Percentiles rank a stretch among this genome's conserved stretches.
phyloP scores from a whole-genome alignment of 2,797 vertebrate genomes.

The Cossypha dichroa region DNA sequence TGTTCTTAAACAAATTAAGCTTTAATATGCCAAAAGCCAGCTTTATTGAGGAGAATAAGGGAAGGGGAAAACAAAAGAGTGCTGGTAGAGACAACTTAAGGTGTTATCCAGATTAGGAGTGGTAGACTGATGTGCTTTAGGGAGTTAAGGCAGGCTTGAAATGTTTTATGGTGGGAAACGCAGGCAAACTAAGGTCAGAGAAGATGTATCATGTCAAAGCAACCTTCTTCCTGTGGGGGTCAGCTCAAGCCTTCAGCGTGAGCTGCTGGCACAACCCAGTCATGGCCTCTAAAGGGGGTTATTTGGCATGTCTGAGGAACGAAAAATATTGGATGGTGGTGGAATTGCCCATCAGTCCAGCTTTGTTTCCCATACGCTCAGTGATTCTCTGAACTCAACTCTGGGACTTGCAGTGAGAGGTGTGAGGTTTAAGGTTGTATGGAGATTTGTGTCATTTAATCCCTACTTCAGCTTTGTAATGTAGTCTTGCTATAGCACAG shows the following conservation, averaged over 20 bases:
- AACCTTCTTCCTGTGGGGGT: not conserved
- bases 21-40: conserved; percentile 75
- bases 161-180: not conserved
- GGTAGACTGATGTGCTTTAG: not conserved
- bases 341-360: not conserved
- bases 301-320: not conserved
- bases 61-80: conserved; percentile 58
- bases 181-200: not conserved
- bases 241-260: rapidly evolving
- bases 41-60: conserved; percentile 49
- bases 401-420: not conserved
- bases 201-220: not conserved
- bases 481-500: not conserved
- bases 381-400: not conserved
- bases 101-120: not conserved
- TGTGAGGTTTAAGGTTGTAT: not conserved
- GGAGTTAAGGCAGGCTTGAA: not conserved
- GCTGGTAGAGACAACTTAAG: not conserved
- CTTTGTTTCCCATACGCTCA: rapidly evolving
- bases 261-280: not conserved
- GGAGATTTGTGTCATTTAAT: not conserved
- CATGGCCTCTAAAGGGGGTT: not conserved
- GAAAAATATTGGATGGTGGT: not conserved
- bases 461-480: not conserved
- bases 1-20: conserved; percentile 79